A percentile compares a stretch with the other conserved stretches of the same genome.
These are phyloP conservation scores for Gibbula magus DNA, from an alignment of 2,888 invertebrate genomes.

Conservation along the genomic window DNA sequence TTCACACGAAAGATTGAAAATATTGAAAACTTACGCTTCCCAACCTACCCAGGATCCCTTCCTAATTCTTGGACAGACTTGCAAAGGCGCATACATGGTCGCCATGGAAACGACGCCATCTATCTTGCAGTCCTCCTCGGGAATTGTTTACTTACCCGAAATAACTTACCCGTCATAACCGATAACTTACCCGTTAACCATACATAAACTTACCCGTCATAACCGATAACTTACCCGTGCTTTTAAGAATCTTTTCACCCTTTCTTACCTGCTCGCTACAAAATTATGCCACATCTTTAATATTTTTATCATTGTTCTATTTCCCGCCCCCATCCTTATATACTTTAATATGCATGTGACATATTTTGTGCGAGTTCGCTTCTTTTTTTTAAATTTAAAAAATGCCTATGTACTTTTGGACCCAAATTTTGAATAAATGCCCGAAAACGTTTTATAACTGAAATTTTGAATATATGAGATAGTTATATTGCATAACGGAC, in stretches of 20 bases:
- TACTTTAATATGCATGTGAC: background rate
- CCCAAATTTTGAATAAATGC: background rate
- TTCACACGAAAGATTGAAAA: constrained; percentile 21
- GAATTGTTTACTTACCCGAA: constrained; percentile 15
- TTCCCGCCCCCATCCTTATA: background rate
- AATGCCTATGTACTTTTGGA: background rate
- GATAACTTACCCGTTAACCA: background rate
- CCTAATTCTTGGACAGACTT: constrained; percentile 19
- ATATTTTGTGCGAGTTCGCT: background rate
- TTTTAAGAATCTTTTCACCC: background rate
- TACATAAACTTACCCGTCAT: background rate
- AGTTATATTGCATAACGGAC: background rate
- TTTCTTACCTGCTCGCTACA: constrained; percentile 8
- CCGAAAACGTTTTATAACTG: background rate
- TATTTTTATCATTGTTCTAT: background rate
- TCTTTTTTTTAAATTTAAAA: background rate
- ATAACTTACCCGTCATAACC: background rate
- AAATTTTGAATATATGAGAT: background rate
- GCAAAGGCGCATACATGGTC: constrained; percentile 21
- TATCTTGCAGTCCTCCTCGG: constrained; percentile 17
- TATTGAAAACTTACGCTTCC: constrained; percentile 8
- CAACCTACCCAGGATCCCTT: constrained; percentile 15
- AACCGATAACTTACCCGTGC: too few relatives aligned
- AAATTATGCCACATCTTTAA: background rate
- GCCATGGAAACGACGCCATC: constrained; percentile 25